A percentile compares a stretch with the other conserved stretches of the same genome.
Evolutionary conservation across 2,888 invertebrate genomes (phyloP).

Genomic region (Ormyrus labotus): DNA sequence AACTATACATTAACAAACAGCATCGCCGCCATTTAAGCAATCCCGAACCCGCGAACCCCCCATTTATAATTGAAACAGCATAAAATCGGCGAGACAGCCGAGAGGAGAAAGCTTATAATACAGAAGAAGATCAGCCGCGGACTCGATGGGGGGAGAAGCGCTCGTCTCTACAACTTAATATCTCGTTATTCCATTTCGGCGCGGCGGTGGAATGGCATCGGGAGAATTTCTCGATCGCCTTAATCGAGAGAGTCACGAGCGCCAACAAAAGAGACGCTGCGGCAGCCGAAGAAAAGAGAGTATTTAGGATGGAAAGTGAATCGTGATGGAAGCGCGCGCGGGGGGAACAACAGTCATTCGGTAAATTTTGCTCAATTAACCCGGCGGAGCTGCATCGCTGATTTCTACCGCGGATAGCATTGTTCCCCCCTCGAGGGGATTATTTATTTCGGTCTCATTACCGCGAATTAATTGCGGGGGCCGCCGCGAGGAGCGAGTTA

Average conservation of each 20-base stretch:
- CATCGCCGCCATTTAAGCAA: too few species aligned
- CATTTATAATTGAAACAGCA: constrained; percentile 23
- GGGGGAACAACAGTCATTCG: constrained; percentile 10
- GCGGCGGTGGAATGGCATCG: constrained; percentile 9
- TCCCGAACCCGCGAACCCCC: too few species aligned
- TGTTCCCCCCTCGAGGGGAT: not conserved
- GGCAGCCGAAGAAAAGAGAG: not conserved
- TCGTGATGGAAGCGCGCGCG: constrained; percentile 23
- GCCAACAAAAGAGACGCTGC: not conserved
- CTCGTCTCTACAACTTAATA: constrained; percentile 35
- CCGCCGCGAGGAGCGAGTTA: too few species aligned
- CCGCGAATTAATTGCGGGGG: constrained; percentile 7
- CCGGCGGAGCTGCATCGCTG: not conserved
- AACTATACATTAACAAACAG: too few species aligned
- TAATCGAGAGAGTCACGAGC: constrained; percentile 40
- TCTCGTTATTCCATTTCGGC: constrained; percentile 29
- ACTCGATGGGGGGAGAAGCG: constrained; percentile 22
- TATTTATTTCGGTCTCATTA: constrained; percentile 6
- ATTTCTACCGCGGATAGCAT: constrained; percentile 5
- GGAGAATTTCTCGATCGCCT: constrained; percentile 33
- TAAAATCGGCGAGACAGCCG: not conserved
- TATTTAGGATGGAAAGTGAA: constrained; percentile 14
- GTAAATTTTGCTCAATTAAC: constrained; percentile 37
- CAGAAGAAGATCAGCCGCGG: not conserved
- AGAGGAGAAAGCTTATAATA: constrained; percentile 10